phyloP scores from a whole-genome alignment of 2,888 invertebrate genomes.

The Agrilus biguttatus region DNA sequence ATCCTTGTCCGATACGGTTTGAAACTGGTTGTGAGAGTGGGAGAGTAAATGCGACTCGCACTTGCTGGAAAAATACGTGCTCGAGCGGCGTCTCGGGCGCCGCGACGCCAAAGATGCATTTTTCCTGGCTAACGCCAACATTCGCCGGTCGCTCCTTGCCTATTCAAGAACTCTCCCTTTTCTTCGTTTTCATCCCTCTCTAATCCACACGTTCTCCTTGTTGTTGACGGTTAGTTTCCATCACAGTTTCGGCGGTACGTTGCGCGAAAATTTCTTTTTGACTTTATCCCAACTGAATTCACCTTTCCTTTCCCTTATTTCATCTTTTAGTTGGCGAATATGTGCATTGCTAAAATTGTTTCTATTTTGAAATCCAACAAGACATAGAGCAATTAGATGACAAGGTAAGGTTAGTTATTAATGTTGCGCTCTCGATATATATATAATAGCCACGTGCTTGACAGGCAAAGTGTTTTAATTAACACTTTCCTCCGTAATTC shows the following conservation, averaged over 20 bases:
- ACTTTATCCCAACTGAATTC: background rate
- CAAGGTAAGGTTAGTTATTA: no score
- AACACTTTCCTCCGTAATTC: no score
- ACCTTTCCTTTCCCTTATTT: background rate
- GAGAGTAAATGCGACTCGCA: constrained; percentile 1
- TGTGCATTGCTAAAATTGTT: background rate
- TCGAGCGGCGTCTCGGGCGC: constrained; percentile 16
- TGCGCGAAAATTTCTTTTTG: background rate
- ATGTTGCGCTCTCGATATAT: no score
- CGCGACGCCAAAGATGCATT: constrained; percentile 20
- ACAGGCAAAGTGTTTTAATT: no score
- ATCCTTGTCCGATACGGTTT: constrained; percentile 11
- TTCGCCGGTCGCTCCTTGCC: constrained; percentile 23
- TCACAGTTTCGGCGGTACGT: background rate
- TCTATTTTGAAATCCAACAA: no score
- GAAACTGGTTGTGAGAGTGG: background rate
- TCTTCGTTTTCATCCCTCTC: constrained; percentile 4
- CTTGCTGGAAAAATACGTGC: no score
- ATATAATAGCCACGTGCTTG: no score
- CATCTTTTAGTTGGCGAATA: constrained; percentile 1
- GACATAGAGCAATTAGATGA: no score
- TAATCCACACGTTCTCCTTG: constrained; percentile 3
- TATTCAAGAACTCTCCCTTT: constrained; percentile 8
- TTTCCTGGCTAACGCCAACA: constrained; percentile 15
- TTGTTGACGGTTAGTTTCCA: background rate